These are phyloP conservation scores for Gadus chalcogrammus DNA, from an alignment of 2,113 vertebrate species.

Conservation along the genomic window DNA sequence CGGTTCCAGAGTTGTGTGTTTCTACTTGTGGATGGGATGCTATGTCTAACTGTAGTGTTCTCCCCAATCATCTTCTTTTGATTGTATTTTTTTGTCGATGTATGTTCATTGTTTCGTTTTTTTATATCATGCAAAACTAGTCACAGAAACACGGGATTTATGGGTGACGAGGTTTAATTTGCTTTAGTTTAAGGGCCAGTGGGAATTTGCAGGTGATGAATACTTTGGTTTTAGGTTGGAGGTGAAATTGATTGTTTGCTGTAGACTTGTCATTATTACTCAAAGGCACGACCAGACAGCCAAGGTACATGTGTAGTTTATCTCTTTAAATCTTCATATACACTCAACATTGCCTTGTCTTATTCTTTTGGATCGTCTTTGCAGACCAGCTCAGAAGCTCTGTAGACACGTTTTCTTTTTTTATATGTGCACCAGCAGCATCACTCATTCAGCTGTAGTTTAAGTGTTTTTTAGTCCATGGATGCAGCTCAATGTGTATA, in stretches of 20 bases:
- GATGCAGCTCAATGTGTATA: conserved; percentile 37
- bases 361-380: conserved; percentile 11
- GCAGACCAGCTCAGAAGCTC: conserved; percentile 32
- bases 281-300: conserved; percentile 10
- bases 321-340: conserved; percentile 17
- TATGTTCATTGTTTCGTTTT: too few species aligned
- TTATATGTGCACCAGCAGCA: conserved; percentile 38
- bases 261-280: conserved; percentile 12
- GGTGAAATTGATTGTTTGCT: background rate
- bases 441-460: conserved; percentile 41
- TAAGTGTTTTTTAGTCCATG: conserved; percentile 39
- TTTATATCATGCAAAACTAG: background rate
- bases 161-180: background rate
- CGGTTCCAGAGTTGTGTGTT: background rate
- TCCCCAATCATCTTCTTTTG: too few species aligned
- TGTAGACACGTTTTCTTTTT: conserved; percentile 36
- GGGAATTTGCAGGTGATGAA: background rate
- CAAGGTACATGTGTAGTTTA: conserved; percentile 15
- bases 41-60: too few species aligned
- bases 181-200: background rate
- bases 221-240: background rate
- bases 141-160: background rate
- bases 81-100: too few species aligned
- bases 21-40: background rate
- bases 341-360: conserved; percentile 16